Evolutionary conservation across 1,140 invertebrate species (phyloP), one percentile per base, ranked within the genome.

Genomic region (Temnothorax nylanderi): DNA sequence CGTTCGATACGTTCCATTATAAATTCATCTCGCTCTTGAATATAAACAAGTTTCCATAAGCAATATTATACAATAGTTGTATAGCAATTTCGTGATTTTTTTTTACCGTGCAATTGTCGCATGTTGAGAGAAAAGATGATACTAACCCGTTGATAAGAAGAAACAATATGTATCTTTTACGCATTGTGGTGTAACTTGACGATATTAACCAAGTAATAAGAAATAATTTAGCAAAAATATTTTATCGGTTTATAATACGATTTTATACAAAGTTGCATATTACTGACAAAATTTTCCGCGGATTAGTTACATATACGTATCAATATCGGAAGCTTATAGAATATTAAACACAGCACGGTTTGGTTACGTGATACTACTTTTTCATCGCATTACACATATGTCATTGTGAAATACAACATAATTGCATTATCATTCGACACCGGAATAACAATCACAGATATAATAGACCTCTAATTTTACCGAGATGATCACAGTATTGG

Each of bases 401-500:
- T 49, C 21, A 37, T 58, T 47, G 26, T 26, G 18, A 49, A 60
- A 54, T 3, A 41, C 13, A 64, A n/a, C 3, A 32, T 56, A 41
- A 71, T 54, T 26, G n/a, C 13, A 60, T 60, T 34, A 84, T 75
- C 41, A 47, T 75, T 37, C 54, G 44, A 54, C 21, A 44, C 6
- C 7, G 16, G 8, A 5, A 7, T 49, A 34, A 60, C 54, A 71
- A 32, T 64, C 58, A 16, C 6, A 32, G 7, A 71, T n/a, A 32
- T 54, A 84, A 74, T 32, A 26, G 18, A 13, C 1, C n/a, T 75
- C 26, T 84, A 75, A 75, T 84, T 62, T 84, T 60, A 84, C 74
- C 54, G n/a, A 26, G 6, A 41, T 16, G 37, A 8, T 13, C 32
- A 11, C n/a, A 65, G 34, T 8, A 3, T 51, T n/a, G 64, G 26